Base-by-base conservation (phyloP, 2,888 invertebrate genomes). In the Lasioglossum lativentre region DNA sequence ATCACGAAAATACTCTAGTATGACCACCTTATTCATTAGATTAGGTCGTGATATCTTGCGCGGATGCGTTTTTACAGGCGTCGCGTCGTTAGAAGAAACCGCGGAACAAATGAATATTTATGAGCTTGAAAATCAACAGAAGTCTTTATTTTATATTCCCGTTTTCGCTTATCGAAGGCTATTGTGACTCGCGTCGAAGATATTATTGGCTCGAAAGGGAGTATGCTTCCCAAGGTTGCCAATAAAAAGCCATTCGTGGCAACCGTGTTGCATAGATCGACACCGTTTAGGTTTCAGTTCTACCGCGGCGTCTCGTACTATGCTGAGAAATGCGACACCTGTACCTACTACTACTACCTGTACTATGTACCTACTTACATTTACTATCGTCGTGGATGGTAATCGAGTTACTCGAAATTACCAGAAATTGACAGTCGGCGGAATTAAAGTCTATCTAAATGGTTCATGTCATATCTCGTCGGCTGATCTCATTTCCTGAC, bases 401-500 rank as follows among this genome's bases (percentile, higher is more conserved):
- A 59, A 16, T 40, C 14, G 63, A 63, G 63, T 16, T 56, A 16
- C 27, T 8, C 52, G 59, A 70, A 68, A 47, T 16, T 59, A 34
- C 52, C n/a, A 52, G 52, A 52, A n/a, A 52, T 27, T 47, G 40
- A 52, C 27, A 47, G 8, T 47, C 59, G 0, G 8, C 12, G 40
- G 72, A 81, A 77, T 42, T 56, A 6, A 30, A 42, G 2, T 47
- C 63, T 23, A 75, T 12, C n/a, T 42, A 71, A 79, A 77, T 42
- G 71, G 86, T 66, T 59, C 45, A 47, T 16, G 59, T 45, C 74
- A 82, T 34, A 75, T 80, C 73, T 81, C 78, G 80, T 88, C 84
- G 80, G 80, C 81, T 83, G 79, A 84, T 81, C 52, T 80, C 66
- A 82, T 77, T 78, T 75, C 73, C 72, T 75, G 80, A 80, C 38